These are phyloP conservation scores for Chelmon rostratus DNA, from an alignment of 2,797 vertebrate species.

Conservation along the genomic window DNA sequence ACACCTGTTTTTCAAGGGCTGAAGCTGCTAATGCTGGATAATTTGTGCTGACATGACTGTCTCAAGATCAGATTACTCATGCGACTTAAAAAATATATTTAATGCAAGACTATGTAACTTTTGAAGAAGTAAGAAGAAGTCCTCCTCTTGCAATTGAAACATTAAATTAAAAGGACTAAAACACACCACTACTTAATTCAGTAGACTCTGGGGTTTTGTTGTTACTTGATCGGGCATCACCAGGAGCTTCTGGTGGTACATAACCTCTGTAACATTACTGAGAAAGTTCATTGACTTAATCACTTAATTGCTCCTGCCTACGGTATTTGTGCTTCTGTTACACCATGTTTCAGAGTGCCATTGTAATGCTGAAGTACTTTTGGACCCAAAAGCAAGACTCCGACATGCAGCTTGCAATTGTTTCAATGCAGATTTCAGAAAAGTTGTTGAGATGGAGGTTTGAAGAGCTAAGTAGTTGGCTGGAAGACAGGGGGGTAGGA, in stretches of 20 bases:
- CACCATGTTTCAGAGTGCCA: neutral
- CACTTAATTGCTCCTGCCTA: neutral
- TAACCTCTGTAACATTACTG: neutral
- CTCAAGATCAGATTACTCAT: neutral
- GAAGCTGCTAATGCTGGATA: constrained; percentile 12
- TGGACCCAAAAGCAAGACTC: too few relatives aligned
- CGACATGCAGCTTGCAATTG: too few relatives aligned
- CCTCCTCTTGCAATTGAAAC: neutral
- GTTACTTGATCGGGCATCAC: neutral
- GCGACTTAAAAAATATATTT: neutral
- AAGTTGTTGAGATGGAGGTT: too few relatives aligned
- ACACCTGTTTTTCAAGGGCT: neutral
- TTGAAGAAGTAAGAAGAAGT: neutral
- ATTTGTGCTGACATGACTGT: constrained; percentile 2
- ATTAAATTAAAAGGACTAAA: neutral
- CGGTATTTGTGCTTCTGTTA: neutral
- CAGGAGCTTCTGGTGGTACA: neutral
- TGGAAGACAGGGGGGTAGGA: too few relatives aligned
- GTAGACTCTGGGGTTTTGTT: neutral
- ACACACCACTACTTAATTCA: neutral
- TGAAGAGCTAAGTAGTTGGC: too few relatives aligned
- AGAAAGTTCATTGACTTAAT: neutral
- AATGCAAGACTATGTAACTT: neutral
- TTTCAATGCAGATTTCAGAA: too few relatives aligned
- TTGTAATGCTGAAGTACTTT: too few relatives aligned